Evolutionary conservation across 2,113 vertebrate genomes (phyloP), one percentile per base, ranked within the genome.

Genomic region (Mellivora capensis): DNA sequence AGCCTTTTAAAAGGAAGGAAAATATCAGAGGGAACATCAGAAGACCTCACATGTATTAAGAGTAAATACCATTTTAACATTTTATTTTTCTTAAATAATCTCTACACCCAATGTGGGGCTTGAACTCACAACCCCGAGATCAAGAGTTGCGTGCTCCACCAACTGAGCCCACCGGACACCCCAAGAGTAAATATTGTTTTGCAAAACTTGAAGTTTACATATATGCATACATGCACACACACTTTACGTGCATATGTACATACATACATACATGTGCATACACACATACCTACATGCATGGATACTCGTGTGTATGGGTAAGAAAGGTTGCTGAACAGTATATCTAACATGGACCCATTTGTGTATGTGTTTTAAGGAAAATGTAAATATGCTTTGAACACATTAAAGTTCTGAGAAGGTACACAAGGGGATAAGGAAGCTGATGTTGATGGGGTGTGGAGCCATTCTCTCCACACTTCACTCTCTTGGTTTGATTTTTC

Each of bases 241-340:
- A 54, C 17, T 52, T 52, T 54, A 54, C 17, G 5, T 34, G 29
- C 72, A 74, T 74, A 39, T 0, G 13, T 4, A 76, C 10, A 71
- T 15, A 21, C 67, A n/a, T 23, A 11, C 69, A 7, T 44, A 27
- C 39, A 42, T 7, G 13, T 3, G 69, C n/a, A 23, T 11, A 11
- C 20, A 71, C 2, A 1, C 4, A 10, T 11, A 23, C 20, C n/a
- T 1, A 23, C 20, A 0, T 4, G 21, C 37, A 39, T 12, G 37
- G 9, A 14, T 42, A 3, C 0, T 4, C 4, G 18, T 20, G 54
- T 12, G 37, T 54, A 10, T 5, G 37, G 52, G 25, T 34, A 62
- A 37, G 7, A 47, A 82, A 52, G 6, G 54, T 54, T 74, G 15
- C 54, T 27, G 10, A 69, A 23, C 37, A 23, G 47, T 44, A 14